A percentile compares a stretch with the other conserved stretches of the same genome.
Evolutionary conservation across 1,140 invertebrate genomes (phyloP).

Genomic region (Anoplophora glabripennis): DNA sequence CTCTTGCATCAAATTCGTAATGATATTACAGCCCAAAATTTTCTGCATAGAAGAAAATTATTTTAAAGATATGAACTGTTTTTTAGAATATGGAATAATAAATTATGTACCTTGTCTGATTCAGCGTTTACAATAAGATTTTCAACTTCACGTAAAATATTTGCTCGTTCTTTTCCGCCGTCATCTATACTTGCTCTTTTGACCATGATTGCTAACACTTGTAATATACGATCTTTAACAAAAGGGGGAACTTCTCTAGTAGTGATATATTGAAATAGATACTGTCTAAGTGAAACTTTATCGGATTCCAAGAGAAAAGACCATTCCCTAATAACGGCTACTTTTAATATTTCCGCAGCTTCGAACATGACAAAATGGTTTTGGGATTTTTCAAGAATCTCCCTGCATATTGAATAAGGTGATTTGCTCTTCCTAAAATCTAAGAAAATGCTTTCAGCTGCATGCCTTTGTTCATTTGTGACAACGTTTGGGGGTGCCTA

Average conservation of each 20-base stretch:
- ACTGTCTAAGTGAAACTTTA: conserved; percentile 70
- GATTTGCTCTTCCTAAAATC: conserved; percentile 78
- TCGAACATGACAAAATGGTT: conserved; percentile 86
- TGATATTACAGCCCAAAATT: conserved; percentile 75
- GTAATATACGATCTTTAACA: conserved; percentile 67
- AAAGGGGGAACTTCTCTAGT: conserved; percentile 58
- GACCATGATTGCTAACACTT: conserved; percentile 82
- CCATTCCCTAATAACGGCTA: conserved; percentile 82
- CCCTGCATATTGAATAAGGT: conserved; percentile 76
- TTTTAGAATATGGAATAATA: neutral
- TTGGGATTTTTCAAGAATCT: conserved; percentile 75
- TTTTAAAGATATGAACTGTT: neutral
- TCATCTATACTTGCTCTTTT: conserved; percentile 77
- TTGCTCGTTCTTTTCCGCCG: conserved; percentile 63
- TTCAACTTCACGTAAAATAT: conserved; percentile 73
- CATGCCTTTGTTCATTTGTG: conserved; percentile 70
- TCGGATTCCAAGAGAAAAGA: conserved; percentile 62
- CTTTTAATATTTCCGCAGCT: conserved; percentile 78
- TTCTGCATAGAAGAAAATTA: conserved; percentile 49
- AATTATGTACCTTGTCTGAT: neutral
- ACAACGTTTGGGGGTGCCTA: conserved; percentile 82
- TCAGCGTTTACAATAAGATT: conserved; percentile 63
- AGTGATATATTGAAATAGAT: conserved; percentile 75
- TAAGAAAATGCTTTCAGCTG: conserved; percentile 76
- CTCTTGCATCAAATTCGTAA: conserved; percentile 81